Evolutionary conservation across 2,113 vertebrate species (phyloP), one percentile per base, ranked within the genome.

Genomic region (Dascyllus trimaculatus): DNA sequence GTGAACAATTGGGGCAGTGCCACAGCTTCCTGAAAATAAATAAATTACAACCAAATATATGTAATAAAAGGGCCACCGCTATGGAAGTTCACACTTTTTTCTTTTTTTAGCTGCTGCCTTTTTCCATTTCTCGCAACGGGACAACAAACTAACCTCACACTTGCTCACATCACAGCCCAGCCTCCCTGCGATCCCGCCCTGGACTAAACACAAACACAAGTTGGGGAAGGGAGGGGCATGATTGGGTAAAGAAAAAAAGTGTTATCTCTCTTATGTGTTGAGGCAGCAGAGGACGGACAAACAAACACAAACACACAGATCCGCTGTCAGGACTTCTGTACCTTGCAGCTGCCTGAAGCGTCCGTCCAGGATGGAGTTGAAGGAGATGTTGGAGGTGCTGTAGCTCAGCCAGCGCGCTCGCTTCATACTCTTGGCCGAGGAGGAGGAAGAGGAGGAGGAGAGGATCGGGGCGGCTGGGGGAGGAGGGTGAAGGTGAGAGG

Each of bases 311-410:
- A 53, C 48, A 67, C 53, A 54, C 73, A 59, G 54, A 13, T 40
- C 54, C n/a, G 18, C 53, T 35, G 19, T 15, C 65, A 9, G 64
- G 52, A 48, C 43, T 56, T 24, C n/a, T 69, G 78, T 96, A 96
- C 95, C 95, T 96, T 96, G 95, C 88, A 96, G 70, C 85, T 95
- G 94, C 73, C 94, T 90, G 85, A 96, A 95, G 82, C 95, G 93
- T 48, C 95, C 94, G 7, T 96, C 95, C 81, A 95, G 89, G 86
- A 95, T 89, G 78, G 94, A 93, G 91, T 94, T 94, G 85, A 94
- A 95, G 63, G 81, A 93, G 77, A 94, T 94, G 89, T 95, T 94
- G 71, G 95, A 94, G 85, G 95, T 88, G 88, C 94, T 95, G 85
- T 89, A 94, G 84, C 94, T 95, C 62, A 95, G 88, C 94, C 94